Percentiles rank a stretch among this genome's conserved stretches.
Evolutionary conservation across 2,888 invertebrate genomes (phyloP).

Genomic region (Mayetiola destructor): DNA sequence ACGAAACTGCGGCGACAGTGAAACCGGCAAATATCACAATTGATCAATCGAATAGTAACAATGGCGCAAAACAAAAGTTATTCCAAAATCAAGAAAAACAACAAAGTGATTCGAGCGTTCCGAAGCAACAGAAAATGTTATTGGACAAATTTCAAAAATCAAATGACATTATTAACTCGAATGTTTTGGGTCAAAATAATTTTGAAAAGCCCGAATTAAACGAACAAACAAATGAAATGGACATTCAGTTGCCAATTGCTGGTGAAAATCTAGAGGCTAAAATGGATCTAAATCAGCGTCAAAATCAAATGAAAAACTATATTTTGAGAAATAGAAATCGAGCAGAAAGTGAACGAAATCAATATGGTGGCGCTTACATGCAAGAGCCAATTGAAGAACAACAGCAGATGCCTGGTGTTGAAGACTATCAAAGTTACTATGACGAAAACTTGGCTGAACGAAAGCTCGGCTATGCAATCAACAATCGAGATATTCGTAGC

Average conservation of each 20-base stretch:
- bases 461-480: constrained; percentile 25
- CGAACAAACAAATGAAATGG: not conserved
- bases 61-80: not conserved
- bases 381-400: not conserved
- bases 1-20: not conserved
- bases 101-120: not conserved
- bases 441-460: constrained; percentile 27
- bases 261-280: not conserved
- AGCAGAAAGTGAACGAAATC: not conserved
- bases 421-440: constrained; percentile 30
- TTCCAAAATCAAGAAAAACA: not conserved
- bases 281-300: not conserved
- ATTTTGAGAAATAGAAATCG: not conserved
- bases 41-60: not conserved
- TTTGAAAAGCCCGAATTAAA: not conserved
- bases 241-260: not conserved
- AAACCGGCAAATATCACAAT: not conserved
- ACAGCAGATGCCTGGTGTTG: constrained; percentile 16
- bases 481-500: constrained; percentile 32
- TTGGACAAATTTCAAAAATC: not conserved
- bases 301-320: not conserved
- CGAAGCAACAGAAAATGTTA: not conserved
- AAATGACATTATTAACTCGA: not conserved
- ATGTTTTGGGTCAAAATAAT: not conserved
- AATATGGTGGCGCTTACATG: not conserved